A percentile compares a stretch with the other conserved stretches of the same genome.
Conservation (phyloP, 2,113 vertebrate species). For the Hippocampus guttulatus region DNA sequence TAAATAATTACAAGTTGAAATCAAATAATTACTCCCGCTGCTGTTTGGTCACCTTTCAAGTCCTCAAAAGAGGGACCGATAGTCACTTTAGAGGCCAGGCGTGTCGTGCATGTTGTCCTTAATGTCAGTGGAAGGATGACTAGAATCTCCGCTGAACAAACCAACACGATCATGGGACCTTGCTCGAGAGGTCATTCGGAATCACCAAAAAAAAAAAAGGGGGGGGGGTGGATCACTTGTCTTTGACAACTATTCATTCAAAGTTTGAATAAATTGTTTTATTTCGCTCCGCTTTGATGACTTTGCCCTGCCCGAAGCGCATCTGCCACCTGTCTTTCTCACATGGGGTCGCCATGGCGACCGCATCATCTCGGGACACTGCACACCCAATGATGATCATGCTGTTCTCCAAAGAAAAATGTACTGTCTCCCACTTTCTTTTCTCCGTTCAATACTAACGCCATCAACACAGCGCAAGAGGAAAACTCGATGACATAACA, state of each 20-base stretch:
- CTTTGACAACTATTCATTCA: not conserved
- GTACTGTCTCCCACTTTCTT: not conserved
- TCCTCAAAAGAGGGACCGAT: not conserved
- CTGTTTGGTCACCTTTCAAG: not conserved
- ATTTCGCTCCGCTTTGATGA: too few relatives aligned
- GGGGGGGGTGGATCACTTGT: not conserved
- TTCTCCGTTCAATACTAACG: constrained; percentile 18
- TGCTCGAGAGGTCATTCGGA: not conserved
- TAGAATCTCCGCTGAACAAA: not conserved
- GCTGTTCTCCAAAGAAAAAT: constrained; percentile 10
- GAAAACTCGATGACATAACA: not conserved
- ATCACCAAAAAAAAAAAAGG: not conserved
- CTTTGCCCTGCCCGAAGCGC: not conserved
- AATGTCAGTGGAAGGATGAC: not conserved
- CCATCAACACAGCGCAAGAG: constrained; percentile 14
- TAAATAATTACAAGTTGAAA: not conserved
- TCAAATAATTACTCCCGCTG: not conserved
- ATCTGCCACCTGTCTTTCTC: not conserved
- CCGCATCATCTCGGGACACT: not conserved
- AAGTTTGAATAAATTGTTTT: not conserved
- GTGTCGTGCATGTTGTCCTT: not conserved
- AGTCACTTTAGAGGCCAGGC: not conserved
- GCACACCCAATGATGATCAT: constrained; percentile 6
- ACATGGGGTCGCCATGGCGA: not conserved
- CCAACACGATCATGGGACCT: not conserved